phyloP scores from a whole-genome alignment of 2,113 vertebrate species.

The Ceyx cyanopectus region DNA sequence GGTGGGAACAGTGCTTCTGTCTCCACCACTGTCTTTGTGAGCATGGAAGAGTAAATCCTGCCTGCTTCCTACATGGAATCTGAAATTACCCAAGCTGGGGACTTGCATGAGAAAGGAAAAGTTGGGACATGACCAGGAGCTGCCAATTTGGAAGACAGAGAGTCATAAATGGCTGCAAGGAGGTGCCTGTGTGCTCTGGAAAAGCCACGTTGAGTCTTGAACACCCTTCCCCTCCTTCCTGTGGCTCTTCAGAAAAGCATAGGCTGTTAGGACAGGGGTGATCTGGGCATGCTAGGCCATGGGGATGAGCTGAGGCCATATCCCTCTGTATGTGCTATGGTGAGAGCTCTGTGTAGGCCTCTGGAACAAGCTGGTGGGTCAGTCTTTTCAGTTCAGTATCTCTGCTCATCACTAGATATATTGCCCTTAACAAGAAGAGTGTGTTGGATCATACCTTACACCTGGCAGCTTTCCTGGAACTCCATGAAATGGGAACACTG shows the following conservation, averaged over 20 bases:
- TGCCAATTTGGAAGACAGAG: neutral
- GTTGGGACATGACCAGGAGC: neutral
- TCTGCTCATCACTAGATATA: neutral
- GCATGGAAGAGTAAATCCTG: neutral
- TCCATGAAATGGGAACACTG: neutral
- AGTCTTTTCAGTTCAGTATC: neutral
- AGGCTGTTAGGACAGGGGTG: neutral
- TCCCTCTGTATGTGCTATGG: neutral
- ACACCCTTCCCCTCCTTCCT: neutral
- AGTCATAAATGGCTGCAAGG: neutral
- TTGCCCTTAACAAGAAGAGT: neutral
- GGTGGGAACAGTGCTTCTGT: neutral
- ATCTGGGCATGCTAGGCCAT: neutral
- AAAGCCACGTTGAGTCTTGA: neutral
- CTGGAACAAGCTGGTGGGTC: neutral
- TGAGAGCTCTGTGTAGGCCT: neutral
- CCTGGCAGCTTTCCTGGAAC: slow-evolving; percentile 26
- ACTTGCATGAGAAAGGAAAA: neutral
- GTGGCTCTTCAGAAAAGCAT: neutral
- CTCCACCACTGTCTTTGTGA: neutral
- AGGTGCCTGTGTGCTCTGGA: neutral
- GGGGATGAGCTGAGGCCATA: neutral
- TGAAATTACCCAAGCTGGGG: neutral
- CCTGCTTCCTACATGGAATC: neutral
- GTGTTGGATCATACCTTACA: neutral